A percentile compares a stretch with the other conserved stretches of the same genome.
These are phyloP conservation scores for Takifugu ocellatus DNA, from an alignment of 2,797 vertebrate genomes.

Conservation along the genomic window DNA sequence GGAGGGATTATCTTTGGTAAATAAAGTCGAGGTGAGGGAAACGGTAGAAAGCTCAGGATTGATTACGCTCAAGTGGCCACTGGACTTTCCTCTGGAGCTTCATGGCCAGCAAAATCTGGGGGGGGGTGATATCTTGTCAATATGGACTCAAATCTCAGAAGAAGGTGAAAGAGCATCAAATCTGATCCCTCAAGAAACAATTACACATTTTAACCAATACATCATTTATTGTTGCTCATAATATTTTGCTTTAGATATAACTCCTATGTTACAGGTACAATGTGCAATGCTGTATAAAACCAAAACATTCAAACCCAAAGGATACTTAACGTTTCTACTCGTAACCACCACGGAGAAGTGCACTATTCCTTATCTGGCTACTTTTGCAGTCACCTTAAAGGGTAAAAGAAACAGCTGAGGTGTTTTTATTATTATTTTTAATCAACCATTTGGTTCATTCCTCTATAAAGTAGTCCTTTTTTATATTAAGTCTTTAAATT, in stretches of 20 bases:
- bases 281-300: constrained; percentile 80
- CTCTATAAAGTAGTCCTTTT: constrained; percentile 1
- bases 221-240: constrained; percentile 78
- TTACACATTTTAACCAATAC: constrained; percentile 68
- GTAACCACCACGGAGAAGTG: constrained; percentile 70
- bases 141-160: too few relatives aligned
- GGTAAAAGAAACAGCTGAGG: constrained; percentile 57
- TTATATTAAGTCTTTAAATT: background rate
- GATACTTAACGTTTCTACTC: constrained; percentile 68
- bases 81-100: too few relatives aligned
- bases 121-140: too few relatives aligned
- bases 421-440: constrained; percentile 54
- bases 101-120: too few relatives aligned
- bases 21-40: background rate
- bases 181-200: constrained; percentile 39
- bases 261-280: constrained; percentile 80
- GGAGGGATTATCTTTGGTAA: too few relatives aligned
- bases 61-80: too few relatives aligned
- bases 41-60: too few relatives aligned
- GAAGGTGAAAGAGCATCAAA: background rate
- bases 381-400: constrained; percentile 67
- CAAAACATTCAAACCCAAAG: constrained; percentile 71
- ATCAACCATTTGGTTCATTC: constrained; percentile 39
- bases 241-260: constrained; percentile 78
- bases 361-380: constrained; percentile 63